Percentiles rank a stretch among this genome's conserved stretches.
These are phyloP conservation scores for Mythimna albipuncta DNA, from an alignment of 2,888 invertebrate species.

Conservation along the genomic window DNA sequence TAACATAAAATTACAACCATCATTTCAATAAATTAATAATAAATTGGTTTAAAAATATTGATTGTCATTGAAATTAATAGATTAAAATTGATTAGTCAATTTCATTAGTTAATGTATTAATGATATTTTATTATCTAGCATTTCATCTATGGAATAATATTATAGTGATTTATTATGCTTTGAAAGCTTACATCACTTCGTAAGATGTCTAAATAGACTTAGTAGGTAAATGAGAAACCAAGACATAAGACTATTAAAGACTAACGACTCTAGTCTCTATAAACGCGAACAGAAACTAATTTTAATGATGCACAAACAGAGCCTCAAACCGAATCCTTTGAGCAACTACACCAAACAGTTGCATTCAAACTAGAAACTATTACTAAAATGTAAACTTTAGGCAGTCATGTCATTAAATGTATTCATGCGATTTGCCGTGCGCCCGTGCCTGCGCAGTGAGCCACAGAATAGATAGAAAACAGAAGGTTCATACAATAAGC, in stretches of 20 bases:
- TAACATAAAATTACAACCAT: no score
- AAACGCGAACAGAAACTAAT: constrained; percentile 7
- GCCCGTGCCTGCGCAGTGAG: constrained; percentile 9
- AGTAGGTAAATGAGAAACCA: neutral
- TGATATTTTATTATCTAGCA: no score
- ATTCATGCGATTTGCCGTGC: constrained; percentile 48
- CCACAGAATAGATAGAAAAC: constrained; percentile 9
- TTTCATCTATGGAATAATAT: no score
- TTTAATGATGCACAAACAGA: constrained; percentile 6
- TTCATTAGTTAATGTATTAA: no score
- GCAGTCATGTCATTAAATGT: constrained; percentile 40
- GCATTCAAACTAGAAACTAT: constrained; percentile 19
- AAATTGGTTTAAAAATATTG: no score
- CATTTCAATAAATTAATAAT: no score
- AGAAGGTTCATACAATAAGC: neutral
- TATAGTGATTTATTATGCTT: no score
- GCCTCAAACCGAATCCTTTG: constrained; percentile 3
- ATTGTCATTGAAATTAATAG: no score
- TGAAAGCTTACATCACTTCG: neutral
- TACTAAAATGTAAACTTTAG: constrained; percentile 41
- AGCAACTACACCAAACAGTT: constrained; percentile 25
- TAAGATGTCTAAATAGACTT: neutral
- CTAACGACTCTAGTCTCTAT: neutral
- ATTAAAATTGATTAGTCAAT: no score
- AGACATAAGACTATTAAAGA: neutral